Evolutionary conservation across 2,113 vertebrate genomes (phyloP), one percentile per base, ranked within the genome.

Genomic region (Caretta caretta): DNA sequence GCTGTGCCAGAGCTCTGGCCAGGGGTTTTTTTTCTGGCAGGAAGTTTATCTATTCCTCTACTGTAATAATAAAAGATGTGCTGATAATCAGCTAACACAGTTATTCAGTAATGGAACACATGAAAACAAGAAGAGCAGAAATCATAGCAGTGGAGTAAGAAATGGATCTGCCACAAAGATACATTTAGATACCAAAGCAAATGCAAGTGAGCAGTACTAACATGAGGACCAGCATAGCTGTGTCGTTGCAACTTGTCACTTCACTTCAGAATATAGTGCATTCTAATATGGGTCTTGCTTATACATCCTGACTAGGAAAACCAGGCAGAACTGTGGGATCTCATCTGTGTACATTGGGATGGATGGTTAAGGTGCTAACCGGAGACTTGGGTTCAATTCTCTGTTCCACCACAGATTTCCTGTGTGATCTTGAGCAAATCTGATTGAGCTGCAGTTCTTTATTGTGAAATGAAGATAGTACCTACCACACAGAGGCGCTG

Each of bases 201-300:
- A 83, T 65, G 53, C 25, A 75, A 84, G 57, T 25, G 1, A 69
- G 16, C 65, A 69, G n/a, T 93, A 7, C 22, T 78, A 54, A 48
- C 8, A 46, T 25, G 57, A 46, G 85, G 27, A 13, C 2, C 5
- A 54, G 6, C 0, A 0, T 31, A 51, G 1, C 2, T 51, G 5
- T 31, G 57, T 4, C 4, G 16, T 53, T 22, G n/a, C 12, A 24
- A 29, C 5, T 22, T 49, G 69, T 20, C 4, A 24, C 10, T 38
- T 4, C 11, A 9, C 6, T 91, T 50, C 42, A 59, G n/a, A 86
- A 69, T 48, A 86, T 4, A 4, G 29, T 86, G 9, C 4, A 5
- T 42, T 50, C 25, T 19, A 86, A 5, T 83, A 88, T 50, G 1
- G 27, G 13, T 48, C 35, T 65, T 79, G 42, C 84, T 79, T 53